Percentiles rank a stretch among this genome's conserved stretches.
phyloP scores from a whole-genome alignment of 2,888 invertebrate genomes.

The Malacosoma neustria region DNA sequence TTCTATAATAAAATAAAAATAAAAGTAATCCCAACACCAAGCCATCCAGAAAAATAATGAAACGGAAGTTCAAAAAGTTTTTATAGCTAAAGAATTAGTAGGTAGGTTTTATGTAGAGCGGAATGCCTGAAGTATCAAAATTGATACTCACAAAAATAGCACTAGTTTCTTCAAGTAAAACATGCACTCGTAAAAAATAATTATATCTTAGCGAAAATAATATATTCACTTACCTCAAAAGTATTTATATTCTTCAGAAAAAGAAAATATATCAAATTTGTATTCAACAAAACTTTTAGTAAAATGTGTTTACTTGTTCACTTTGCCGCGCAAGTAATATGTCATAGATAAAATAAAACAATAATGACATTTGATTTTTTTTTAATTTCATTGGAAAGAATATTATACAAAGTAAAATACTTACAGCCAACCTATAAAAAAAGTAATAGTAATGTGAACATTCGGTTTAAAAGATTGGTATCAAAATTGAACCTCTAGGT shows the following conservation, averaged over 20 bases:
- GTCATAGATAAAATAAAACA: constrained; percentile 14
- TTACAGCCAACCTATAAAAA: constrained; percentile 19
- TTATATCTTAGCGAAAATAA: constrained; percentile 23
- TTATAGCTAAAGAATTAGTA: constrained; percentile 19
- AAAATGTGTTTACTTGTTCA: constrained; percentile 18
- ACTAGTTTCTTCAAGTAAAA: constrained; percentile 24
- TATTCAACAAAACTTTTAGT: constrained; percentile 23
- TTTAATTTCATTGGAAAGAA: constrained; percentile 18
- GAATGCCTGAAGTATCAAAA: constrained; percentile 25
- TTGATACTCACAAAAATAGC: constrained; percentile 25
- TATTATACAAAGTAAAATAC: constrained; percentile 21
- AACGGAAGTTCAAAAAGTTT: constrained; percentile 16
- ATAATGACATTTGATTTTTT: constrained; percentile 14
- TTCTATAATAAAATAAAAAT: constrained; percentile 22
- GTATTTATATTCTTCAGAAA: constrained; percentile 18
- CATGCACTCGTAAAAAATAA: constrained; percentile 20
- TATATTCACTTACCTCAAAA: constrained; percentile 22
- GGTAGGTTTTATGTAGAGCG: constrained; percentile 22
- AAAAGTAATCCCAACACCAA: constrained; percentile 23
- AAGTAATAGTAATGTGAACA: constrained; percentile 19
- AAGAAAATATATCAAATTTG: constrained; percentile 18
- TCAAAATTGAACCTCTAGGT: constrained; percentile 18
- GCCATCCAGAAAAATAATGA: constrained; percentile 20
- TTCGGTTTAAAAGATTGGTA: no score
- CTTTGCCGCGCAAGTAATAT: constrained; percentile 15